Evolutionary conservation across 2,797 vertebrate species (phyloP), one percentile per base, ranked within the genome.

Genomic region (Eurystomus glaucurus): DNA sequence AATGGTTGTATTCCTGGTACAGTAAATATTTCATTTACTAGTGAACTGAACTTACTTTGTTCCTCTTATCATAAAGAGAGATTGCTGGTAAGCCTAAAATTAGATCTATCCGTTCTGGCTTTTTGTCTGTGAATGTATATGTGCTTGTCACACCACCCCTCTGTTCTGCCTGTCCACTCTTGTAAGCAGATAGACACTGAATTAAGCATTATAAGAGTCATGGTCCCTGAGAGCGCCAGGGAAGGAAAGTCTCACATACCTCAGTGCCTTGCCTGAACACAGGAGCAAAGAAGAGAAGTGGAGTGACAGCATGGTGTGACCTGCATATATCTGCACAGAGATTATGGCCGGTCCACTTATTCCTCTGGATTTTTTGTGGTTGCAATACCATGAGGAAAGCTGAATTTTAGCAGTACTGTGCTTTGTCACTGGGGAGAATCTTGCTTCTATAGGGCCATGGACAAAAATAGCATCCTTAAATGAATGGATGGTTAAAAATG

Each of bases 391-490:
- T 20, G 35, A 43, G 17, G 18, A 84, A 92, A 77, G 35, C 12
- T 62, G 52, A 85, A 79, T 96, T 95, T 83, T 83, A 95, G 39
- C 88, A 90, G 55, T 80, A 74, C 35, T 88, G 50, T 0, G 2
- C 55, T 65, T 92, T 88, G 64, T 90, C 50, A 65, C 19, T 10
- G 46, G 31, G 18, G 5, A 37, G n/a, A 86, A 93, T 79, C 52
- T 86, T 88, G 21, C 10, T 90, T 89, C 70, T 60, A 14, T 55
- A 85, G 48, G 55, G 66, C 57, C 88, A 31, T 23, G 48, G 39
- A 88, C 54, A 74, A 97, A 97, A 88, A 92, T 57, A 86, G 6
- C 20, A 57, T 54, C 29, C 52, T 77, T 60, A 82, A 72, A 83
- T 57, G 68, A 71, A 72, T 0, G 14, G 37, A 64, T 55, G 75